These are phyloP conservation scores for Drosophila erecta DNA, from an alignment of 1,140 invertebrate genomes.

Conservation along the genomic window DNA sequence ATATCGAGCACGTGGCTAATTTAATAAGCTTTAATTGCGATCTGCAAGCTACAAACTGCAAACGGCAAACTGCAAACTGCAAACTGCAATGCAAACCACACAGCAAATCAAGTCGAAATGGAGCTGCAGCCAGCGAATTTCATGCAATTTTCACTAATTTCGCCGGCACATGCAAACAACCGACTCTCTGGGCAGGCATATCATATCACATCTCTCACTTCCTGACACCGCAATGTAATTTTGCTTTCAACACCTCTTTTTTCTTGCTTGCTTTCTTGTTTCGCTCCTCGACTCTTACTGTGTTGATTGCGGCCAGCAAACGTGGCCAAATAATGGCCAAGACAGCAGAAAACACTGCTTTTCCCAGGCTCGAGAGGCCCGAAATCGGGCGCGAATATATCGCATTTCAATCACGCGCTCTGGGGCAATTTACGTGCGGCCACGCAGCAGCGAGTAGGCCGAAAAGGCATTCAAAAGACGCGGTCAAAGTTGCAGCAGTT, in stretches of 20 bases:
- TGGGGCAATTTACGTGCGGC: constrained; percentile 73
- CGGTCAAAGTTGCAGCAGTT: constrained; percentile 18
- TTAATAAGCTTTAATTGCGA: constrained; percentile 77
- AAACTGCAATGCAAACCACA: constrained; percentile 33
- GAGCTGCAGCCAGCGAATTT: constrained; percentile 57
- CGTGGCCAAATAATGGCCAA: constrained; percentile 75
- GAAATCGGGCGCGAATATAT: constrained; percentile 82
- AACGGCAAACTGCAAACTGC: neutral
- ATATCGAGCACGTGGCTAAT: constrained; percentile 76
- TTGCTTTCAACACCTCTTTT: constrained; percentile 82
- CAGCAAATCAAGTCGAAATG: constrained; percentile 59
- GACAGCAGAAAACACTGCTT: constrained; percentile 51
- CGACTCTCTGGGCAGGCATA: constrained; percentile 43
- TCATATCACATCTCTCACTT: constrained; percentile 78
- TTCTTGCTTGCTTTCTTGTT: constrained; percentile 18
- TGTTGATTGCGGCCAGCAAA: constrained; percentile 52
- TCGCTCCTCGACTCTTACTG: constrained; percentile 41
- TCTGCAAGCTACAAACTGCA: neutral
- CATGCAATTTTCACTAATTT: constrained; percentile 75
- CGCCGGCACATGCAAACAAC: constrained; percentile 73
- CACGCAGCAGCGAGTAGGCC: constrained; percentile 27
- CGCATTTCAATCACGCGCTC: constrained; percentile 81
- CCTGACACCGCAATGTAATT: constrained; percentile 81
- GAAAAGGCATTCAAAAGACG: constrained; percentile 24
- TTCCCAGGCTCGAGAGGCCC: constrained; percentile 71